phyloP scores from a whole-genome alignment of 2,888 invertebrate species.

The Eurytoma californica region DNA sequence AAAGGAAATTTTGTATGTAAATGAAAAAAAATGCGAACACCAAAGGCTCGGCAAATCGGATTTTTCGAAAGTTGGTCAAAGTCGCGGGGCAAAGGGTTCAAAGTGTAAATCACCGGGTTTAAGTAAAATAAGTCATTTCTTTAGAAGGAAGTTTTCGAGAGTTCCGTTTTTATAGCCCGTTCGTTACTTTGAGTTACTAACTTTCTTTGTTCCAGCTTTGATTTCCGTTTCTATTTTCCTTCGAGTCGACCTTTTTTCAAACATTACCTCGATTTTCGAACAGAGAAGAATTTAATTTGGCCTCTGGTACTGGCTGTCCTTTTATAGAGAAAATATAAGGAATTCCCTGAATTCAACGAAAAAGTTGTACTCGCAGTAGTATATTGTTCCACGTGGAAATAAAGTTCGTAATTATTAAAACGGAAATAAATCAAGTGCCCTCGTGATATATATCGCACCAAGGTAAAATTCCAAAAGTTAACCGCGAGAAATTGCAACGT shows the following conservation, averaged over 20 bases:
- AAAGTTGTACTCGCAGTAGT: conserved; percentile 13
- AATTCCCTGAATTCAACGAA: conserved; percentile 1
- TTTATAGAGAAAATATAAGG: not conserved
- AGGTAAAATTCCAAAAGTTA: conserved; percentile 38
- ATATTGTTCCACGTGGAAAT: not conserved
- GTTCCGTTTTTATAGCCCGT: not conserved
- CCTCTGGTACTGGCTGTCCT: not conserved
- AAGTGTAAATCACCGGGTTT: conserved; percentile 41
- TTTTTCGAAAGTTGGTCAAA: conserved; percentile 25
- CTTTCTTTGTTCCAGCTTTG: not conserved
- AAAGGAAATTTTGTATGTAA: conserved; percentile 12
- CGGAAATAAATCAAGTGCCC: conserved; percentile 40
- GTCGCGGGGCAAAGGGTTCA: conserved; percentile 24
- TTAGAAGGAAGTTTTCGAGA: conserved; percentile 17
- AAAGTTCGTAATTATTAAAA: conserved; percentile 42
- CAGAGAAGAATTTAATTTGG: not conserved
- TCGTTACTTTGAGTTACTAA: not conserved
- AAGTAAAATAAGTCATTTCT: conserved; percentile 40
- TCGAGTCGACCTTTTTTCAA: not conserved
- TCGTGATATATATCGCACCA: conserved; percentile 3
- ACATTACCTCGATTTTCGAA: too few species aligned
- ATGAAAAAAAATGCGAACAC: not conserved
- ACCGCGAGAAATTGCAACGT: not conserved
- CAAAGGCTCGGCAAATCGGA: conserved; percentile 22
- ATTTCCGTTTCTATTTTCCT: not conserved